Base-by-base conservation (phyloP, 2,113 vertebrate genomes). In the Stigmatopora argus region DNA sequence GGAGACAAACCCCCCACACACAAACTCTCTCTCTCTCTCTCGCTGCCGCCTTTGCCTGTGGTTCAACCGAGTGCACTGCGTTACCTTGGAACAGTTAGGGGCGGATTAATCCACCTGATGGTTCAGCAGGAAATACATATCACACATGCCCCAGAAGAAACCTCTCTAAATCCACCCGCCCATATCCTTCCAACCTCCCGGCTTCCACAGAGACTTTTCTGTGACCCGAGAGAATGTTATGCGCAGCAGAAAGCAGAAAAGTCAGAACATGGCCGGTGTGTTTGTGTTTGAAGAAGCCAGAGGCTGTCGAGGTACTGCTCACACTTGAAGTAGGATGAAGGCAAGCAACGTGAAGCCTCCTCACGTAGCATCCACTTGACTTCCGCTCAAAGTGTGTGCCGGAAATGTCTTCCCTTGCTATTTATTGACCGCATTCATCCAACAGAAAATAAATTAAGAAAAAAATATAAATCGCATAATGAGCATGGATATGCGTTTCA, bases 41-140 rank as follows among this genome's bases (percentile, higher is more conserved):
- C 67, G 48, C 23, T 47, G 53, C 63, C 66, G 49, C 65, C 66
- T 66, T 44, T 47, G 48, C 67, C 73, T 46, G 11, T 58, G 56
- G 34, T 65, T 41, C 61, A 65, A 23, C 57, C 51, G 47, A 53
- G 61, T 58, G 35, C 60, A 63, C 63, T 55, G 13, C 38, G 63
- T 71, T 19, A 7, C 45, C 64, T 31, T 47, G n/a, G 38, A 75
- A 69, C 74, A 75, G 69, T 67, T 23, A 66, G 70, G 67, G 64
- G 74, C 7, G 77, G 77, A 84, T 82, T 85, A 83, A 69, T 5
- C 38, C 73, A 71, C 65, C 70, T 66, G 76, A 74, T 70, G 67
- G 61, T 78, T 74, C 63, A 74, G 73, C 75, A 77, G 69, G 57
- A 77, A 56, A 47, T 53, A 73, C 65, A 47, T 64, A 65, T 21